phyloP scores from a whole-genome alignment of 2,888 invertebrate species.

The Spisula subtruncata region DNA sequence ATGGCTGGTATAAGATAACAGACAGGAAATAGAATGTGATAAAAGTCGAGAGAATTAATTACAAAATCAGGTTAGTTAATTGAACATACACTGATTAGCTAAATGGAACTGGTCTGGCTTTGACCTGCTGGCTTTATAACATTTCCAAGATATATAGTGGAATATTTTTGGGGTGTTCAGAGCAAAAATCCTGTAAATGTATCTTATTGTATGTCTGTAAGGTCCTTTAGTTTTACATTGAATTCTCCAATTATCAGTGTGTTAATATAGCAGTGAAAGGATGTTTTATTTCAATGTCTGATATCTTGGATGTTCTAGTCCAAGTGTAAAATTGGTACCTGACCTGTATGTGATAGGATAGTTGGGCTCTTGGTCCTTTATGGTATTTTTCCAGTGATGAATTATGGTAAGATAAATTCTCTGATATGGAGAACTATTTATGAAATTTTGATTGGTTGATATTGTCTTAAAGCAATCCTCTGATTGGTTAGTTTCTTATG shows the following conservation, averaged over 20 bases:
- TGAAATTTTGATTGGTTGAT: too few relatives aligned
- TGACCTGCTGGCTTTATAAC: slow-evolving; percentile 21
- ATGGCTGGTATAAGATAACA: slow-evolving; percentile 9
- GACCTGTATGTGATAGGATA: neutral
- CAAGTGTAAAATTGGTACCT: slow-evolving; percentile 6
- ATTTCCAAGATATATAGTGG: neutral
- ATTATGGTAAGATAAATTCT: neutral
- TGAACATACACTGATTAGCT: slow-evolving; percentile 46
- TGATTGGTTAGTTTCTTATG: too few relatives aligned
- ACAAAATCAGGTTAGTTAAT: slow-evolving; percentile 43
- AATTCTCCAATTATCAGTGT: neutral
- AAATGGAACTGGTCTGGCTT: slow-evolving; percentile 26
- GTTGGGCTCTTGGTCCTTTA: neutral
- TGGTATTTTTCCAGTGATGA: neutral
- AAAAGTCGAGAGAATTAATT: slow-evolving; percentile 37
- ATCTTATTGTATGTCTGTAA: too few relatives aligned
- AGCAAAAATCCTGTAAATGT: too few relatives aligned
- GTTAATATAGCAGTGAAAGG: neutral
- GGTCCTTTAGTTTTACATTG: too few relatives aligned
- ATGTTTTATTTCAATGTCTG: neutral
- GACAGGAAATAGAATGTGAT: slow-evolving; percentile 33
- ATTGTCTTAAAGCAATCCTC: too few relatives aligned
- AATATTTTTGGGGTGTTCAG: neutral
- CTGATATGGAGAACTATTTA: too few relatives aligned
- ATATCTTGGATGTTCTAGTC: neutral